Evolutionary conservation across 2,797 vertebrate species (phyloP), one percentile per base, ranked within the genome.

Genomic region (Hippopotamyrus pictus): DNA sequence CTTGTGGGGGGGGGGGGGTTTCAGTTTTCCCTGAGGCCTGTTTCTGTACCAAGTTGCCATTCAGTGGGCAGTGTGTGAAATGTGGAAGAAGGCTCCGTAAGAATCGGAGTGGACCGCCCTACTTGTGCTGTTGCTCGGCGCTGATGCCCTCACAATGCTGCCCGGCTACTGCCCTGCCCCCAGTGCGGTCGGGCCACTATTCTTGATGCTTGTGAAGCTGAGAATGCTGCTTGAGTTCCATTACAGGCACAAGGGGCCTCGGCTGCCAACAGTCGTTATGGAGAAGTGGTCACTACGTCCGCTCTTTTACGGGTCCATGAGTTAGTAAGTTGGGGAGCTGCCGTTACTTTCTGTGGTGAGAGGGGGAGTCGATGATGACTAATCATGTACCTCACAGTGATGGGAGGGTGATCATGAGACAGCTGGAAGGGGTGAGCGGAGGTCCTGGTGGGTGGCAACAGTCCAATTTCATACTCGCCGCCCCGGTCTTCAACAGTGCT

Each of bases 41-140:
- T 90, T 92, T 93, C 93, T 91, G 93, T 94, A 92, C 92, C 48
- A 51, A 86, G 83, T 50, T 51, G 7, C 44, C 22, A 14, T 51
- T 29, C 83, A 79, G 73, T 12, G 33, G 73, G 73, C 37, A 11
- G 37, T 41, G 29, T 19, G 73, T 44, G 73, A 69, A 14, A 33
- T 33, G 11, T 33, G 25, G 25, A 19, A 48, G 25, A 29, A 50
- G 19, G 46, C 79, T 9, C 25, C 11, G 44, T 84, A 46, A 84
- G 83, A 25, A 25, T 85, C 2, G 14, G n/a, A 11, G 29, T 57
- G 14, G 51, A 51, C 50, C 1, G 51, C 14, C 22, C 51, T 86
- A 17, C 25, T 57, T 53, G 69, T 57, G 51, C 25, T 57, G n/a
- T 37, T 17, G 73, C 37, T 79, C 1, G 0, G 37, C 17, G 17